Evolutionary conservation across 2,888 invertebrate genomes (phyloP), one percentile per base, ranked within the genome.

Genomic region (Temnothorax unifasciatus): DNA sequence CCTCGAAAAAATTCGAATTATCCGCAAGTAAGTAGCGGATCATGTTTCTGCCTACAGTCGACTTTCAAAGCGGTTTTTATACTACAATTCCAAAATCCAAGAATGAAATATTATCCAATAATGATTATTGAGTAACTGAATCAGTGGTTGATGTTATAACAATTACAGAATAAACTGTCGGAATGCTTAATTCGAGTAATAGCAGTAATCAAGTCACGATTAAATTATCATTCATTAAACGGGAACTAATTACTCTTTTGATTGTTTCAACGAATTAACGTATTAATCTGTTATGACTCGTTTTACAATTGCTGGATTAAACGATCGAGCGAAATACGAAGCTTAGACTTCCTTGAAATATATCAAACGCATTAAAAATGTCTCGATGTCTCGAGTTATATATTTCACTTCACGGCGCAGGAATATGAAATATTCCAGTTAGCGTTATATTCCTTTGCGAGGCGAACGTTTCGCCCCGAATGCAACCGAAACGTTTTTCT

Each of bases 401-500:
- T 50, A 25, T 38, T 38, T 25, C 15, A 13, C 21, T 57, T 5
- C 0, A 18, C 13, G 6, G 6, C 41, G 8, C 44, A 11, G n/a
- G 54, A 68, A 54, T 68, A 59, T 34, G 38, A 57, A 79, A 74
- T 29, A 57, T 29, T 29, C 44, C 63, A 64, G 74, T 71, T 68
- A 68, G 69, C 25, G 68, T 52, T 66, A 52, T 47, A 47, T 79
- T 57, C n/a, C 11, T 11, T 44, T 3, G 57, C 41, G 11, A 21
- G 11, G 8, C 68, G 18, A 44, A 47, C 34, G 64, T 59, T 57
- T n/a, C 18, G 73, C 29, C 29, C 3, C 44, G 57, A 64, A 38
- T 38, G 74, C 75, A 25, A 73, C 74, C 38, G 25, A 59, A 61
- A 81, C 47, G 59, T 81, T 81, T 81, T 38, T 73, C 79, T 25